Base-by-base conservation (phyloP, 2,888 invertebrate species). In the Drosophila algonquin region DNA sequence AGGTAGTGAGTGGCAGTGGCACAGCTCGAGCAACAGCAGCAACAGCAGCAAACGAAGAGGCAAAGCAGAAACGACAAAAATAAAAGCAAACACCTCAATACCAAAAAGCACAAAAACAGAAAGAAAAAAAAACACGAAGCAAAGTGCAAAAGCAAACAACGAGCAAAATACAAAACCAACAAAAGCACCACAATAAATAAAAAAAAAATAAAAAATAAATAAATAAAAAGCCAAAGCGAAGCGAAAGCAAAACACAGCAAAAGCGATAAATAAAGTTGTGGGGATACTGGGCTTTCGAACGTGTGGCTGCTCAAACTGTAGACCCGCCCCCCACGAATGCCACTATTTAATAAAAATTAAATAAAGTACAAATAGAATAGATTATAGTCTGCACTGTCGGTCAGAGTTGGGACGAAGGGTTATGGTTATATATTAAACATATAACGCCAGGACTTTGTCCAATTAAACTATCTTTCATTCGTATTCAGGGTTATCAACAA, bases 141-240 rank as follows among this genome's bases (percentile, higher is more conserved):
- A 57, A 77, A 70, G 65, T 63, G 72, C 64, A 73, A 88, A 82
- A 73, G 77, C 83, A 86, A 83, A 80, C 64, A 73, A 69, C 53
- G 35, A 75, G 57, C 54, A 59, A 46, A 63, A 67, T 55, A 69
- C 32, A 65, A 61, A 67, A 64, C 62, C 32, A 75, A 63, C 56
- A 57, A 55, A 61, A 21, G 10, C 63, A 73, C 50, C 45, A 55
- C 56, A 72, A 56, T n/a, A n/a, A n/a, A n/a, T n/a, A 51, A 18
- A 76, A 72, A 16, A 50, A 50, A 48, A 10, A 55, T n/a, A n/a
- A n/a, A 16, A 46, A 40, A 62, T 24, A 55, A 55, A 53, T 50
- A 46, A 57, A 64, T 30, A 30, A 8, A 30, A 30, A 30, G 30
- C 30, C 30, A 67, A 63, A 54, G 59, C 44, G 44, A 50, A 70